Percentiles rank a stretch among this genome's conserved stretches.
Conservation (phyloP, 53 echinoderm and acorn worm genomes). For the Echinarachnius parma region DNA sequence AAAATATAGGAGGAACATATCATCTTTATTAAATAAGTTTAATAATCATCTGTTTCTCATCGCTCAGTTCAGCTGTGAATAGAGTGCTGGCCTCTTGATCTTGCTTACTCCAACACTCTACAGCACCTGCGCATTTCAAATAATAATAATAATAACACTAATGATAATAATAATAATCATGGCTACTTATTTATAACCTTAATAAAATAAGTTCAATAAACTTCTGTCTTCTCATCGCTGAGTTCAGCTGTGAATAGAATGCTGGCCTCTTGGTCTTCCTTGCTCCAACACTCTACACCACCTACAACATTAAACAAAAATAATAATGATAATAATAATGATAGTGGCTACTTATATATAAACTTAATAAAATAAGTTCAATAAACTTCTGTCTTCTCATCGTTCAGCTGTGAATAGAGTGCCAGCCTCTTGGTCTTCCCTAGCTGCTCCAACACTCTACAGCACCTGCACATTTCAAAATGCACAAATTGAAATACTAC, state of each 20-base stretch:
- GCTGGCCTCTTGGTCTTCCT: slow-evolving; percentile 36
- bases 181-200: no score
- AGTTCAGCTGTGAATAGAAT: slow-evolving; percentile 78
- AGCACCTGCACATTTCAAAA: slow-evolving; percentile 32
- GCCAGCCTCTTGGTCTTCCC: slow-evolving; percentile 34
- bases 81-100: slow-evolving; percentile 38
- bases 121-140: slow-evolving; percentile 25
- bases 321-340: no score
- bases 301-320: no score
- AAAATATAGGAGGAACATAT: no score
- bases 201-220: no score
- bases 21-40: no score
- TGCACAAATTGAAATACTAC: no score
- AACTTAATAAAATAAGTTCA: no score
- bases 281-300: slow-evolving; percentile 33
- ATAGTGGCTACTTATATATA: no score
- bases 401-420: slow-evolving; percentile 77
- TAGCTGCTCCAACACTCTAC: slow-evolving; percentile 38
- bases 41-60: no score
- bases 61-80: slow-evolving; percentile 85
- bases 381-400: slow-evolving; percentile 86
- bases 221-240: slow-evolving; percentile 83
- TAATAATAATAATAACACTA: no score
- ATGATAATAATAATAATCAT: no score
- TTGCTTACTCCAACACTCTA: slow-evolving; percentile 44